A percentile compares a stretch with the other conserved stretches of the same genome.
Evolutionary conservation across 2,888 invertebrate genomes (phyloP).

Genomic region (Bombylius discolor): DNA sequence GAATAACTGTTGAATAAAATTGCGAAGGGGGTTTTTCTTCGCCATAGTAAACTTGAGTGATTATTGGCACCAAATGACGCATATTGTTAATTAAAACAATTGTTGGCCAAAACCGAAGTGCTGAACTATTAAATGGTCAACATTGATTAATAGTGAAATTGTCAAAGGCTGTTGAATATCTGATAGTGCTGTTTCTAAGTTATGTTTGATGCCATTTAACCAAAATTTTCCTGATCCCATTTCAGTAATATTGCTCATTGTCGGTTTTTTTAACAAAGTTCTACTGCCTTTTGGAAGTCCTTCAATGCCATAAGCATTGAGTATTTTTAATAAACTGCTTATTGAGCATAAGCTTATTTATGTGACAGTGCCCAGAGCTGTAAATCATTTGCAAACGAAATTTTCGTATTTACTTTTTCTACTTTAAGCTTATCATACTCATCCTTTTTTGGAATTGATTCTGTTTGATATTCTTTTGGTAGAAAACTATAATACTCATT

Average conservation of each 20-base stretch:
- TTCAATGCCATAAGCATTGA: too few species aligned
- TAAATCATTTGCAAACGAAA: too few species aligned
- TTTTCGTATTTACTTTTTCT: too few species aligned
- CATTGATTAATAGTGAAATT: background rate
- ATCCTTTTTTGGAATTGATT: too few species aligned
- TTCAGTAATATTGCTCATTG: background rate
- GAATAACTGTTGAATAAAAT: background rate
- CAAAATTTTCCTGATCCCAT: background rate
- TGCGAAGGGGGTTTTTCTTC: background rate
- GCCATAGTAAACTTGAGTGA: background rate
- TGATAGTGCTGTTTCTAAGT: background rate
- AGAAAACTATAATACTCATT: too few species aligned
- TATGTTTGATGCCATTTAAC: background rate
- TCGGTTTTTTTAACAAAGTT: background rate
- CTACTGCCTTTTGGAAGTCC: background rate
- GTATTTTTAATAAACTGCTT: too few species aligned
- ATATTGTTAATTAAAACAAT: background rate
- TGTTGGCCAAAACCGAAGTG: background rate
- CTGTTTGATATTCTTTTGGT: too few species aligned
- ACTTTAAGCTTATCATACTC: too few species aligned
- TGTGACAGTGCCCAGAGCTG: too few species aligned
- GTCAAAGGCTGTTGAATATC: background rate
- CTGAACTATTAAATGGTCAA: background rate
- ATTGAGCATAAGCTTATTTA: too few species aligned
- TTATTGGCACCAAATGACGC: background rate